Base-by-base conservation (phyloP, 2,797 vertebrate genomes). In the Labeo calbasu region DNA sequence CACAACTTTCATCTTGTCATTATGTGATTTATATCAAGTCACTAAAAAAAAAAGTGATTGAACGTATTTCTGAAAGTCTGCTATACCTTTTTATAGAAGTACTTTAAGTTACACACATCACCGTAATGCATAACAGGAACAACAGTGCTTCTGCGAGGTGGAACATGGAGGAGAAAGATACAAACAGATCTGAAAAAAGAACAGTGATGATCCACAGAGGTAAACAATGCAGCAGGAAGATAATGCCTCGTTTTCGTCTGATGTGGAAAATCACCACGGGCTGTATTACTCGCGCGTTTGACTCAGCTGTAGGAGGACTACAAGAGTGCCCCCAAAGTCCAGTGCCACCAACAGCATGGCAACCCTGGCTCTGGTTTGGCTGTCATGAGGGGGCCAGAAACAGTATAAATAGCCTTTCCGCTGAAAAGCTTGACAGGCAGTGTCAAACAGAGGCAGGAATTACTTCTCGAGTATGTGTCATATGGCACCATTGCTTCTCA, bases 401-500 rank as follows among this genome's bases (percentile, higher is more conserved):
- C 50, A 40, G 68, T 78, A 86, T 71, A 83, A 86, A 86, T 86
- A 86, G 76, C 25, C 15, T 78, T 77, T 57, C 25, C 23, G 48
- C 69, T 79, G 69, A 79, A 57, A 57, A 59, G 14, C 63, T 65
- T 79, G 81, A 80, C 81, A 86, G 70, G 75, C 69, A 68, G 23
- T 83, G 76, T 83, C 77, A 79, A 46, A 57, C 77, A 76, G 32
- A 48, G 50, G 51, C 82, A 78, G 40, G 17, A 71, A 70, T 78
- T 83, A 32, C 50, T 77, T 65, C 59, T 66, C 15, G 51, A 36
- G 63, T 69, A 46, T 83, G 81, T 83, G 75, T 84, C 73, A 84
- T 14, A 19, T 57, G 66, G 50, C 51, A 23, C 51, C 63, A 77
- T 36, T 50, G 46, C 50, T 55, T 32, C 43, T 65, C 57, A 59